These are phyloP conservation scores for Anneissia japonica DNA, from an alignment of 35 echinoderm and acorn worm genomes.

Conservation along the genomic window DNA sequence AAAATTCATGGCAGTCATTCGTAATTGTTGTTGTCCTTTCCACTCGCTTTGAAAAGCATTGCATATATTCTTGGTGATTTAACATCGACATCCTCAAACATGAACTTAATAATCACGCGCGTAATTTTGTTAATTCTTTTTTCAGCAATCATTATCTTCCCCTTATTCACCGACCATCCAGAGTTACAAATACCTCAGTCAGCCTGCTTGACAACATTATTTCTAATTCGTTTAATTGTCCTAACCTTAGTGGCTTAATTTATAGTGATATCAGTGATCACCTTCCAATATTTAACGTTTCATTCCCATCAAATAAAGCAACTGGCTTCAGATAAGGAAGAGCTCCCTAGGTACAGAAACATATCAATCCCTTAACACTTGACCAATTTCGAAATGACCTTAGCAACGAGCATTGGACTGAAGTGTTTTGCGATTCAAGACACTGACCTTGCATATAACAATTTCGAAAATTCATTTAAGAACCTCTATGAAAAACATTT, in stretches of 20 bases:
- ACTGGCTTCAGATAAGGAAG: not conserved
- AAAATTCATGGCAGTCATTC: too few species aligned
- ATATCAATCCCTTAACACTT: not conserved
- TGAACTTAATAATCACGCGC: not conserved
- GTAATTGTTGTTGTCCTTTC: too few species aligned
- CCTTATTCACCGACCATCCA: not conserved
- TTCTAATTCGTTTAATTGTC: conserved; percentile 6
- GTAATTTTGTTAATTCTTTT: not conserved
- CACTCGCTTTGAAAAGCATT: too few species aligned
- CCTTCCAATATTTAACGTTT: conserved; percentile 6
- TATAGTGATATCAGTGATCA: conserved; percentile 24
- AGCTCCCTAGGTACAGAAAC: not conserved
- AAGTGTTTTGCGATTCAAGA: not conserved
- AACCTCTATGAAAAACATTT: not conserved
- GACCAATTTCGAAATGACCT: not conserved
- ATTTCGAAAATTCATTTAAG: not conserved
- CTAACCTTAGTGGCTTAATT: not conserved
- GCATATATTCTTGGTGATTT: not conserved
- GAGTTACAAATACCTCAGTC: not conserved
- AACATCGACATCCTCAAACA: not conserved
- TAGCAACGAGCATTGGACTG: not conserved
- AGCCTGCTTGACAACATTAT: conserved; percentile 19
- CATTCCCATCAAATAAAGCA: too few species aligned
- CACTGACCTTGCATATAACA: not conserved
- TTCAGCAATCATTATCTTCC: not conserved